phyloP scores from a whole-genome alignment of 2,113 vertebrate species.

The Orientallactaga bullata region DNA sequence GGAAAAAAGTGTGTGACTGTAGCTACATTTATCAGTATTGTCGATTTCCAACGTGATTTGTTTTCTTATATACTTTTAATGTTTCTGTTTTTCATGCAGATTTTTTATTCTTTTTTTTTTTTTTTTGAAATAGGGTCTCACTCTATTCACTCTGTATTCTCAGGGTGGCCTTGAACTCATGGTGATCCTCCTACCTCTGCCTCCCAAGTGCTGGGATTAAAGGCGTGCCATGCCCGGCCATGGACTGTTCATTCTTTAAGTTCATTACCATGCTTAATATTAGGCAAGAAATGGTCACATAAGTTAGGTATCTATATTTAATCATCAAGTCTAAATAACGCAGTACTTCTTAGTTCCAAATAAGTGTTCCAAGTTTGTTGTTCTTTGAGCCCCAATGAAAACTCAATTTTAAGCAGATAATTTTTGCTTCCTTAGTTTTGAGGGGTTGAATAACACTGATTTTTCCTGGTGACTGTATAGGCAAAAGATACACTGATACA shows the following conservation, averaged over 20 bases:
- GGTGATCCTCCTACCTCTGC: too few species aligned
- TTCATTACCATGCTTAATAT: not conserved
- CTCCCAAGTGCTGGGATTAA: too few species aligned
- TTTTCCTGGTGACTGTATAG: not conserved
- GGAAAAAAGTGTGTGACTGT: not conserved
- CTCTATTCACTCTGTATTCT: too few species aligned
- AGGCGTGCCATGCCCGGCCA: too few species aligned
- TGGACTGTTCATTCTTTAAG: not conserved
- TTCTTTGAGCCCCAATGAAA: not conserved
- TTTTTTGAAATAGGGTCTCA: too few species aligned
- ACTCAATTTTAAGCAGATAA: not conserved
- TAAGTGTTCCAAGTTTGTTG: not conserved
- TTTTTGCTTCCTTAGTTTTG: not conserved
- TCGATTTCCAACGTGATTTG: not conserved
- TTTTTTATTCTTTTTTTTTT: too few species aligned
- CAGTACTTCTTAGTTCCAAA: not conserved
- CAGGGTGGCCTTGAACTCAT: too few species aligned
- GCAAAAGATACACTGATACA: not conserved
- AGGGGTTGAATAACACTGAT: not conserved
- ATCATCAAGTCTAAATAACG: conserved; percentile 11
- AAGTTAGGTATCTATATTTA: conserved; percentile 13
- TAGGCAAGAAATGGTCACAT: not conserved
- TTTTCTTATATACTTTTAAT: conserved; percentile 19
- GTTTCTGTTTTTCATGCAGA: not conserved
- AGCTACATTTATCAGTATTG: conserved; percentile 31